A percentile compares a stretch with the other conserved stretches of the same genome.
Evolutionary conservation across 2,113 vertebrate genomes (phyloP).

Genomic region (Erythrocercus mccallii): DNA sequence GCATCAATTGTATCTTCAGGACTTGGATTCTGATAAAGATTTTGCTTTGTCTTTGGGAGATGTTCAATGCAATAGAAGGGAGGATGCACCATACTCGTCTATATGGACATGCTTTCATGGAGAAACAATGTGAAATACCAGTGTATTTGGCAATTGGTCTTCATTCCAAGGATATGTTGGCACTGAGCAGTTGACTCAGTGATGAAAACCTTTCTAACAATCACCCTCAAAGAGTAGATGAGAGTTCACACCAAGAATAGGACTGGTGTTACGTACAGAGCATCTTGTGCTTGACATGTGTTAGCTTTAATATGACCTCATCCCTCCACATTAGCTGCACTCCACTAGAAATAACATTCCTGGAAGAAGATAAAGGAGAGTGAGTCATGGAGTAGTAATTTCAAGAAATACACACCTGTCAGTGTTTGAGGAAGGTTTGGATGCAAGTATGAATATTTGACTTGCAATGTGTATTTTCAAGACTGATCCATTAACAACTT

Average conservation of each 20-base stretch:
- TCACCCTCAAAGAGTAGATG: neutral
- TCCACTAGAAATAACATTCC: neutral
- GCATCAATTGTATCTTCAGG: neutral
- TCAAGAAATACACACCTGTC: slow-evolving; percentile 10
- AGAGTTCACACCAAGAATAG: neutral
- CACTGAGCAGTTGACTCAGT: neutral
- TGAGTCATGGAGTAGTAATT: neutral
- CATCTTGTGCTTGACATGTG: neutral
- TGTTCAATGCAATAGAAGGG: neutral
- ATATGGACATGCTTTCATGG: neutral
- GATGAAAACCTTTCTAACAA: neutral
- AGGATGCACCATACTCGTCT: neutral
- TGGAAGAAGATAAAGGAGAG: neutral
- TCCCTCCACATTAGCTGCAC: neutral
- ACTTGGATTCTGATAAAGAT: neutral
- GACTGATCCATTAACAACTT: neutral
- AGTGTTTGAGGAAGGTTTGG: neutral
- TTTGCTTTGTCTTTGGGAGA: neutral
- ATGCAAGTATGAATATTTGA: slow-evolving; percentile 12
- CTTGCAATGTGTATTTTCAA: slow-evolving; percentile 7
- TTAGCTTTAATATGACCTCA: neutral
- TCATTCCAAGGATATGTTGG: neutral
- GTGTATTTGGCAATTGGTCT: neutral
- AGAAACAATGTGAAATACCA: neutral
- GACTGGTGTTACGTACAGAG: neutral